Percentiles rank a stretch among this genome's conserved stretches.
Evolutionary conservation across 2,797 vertebrate species (phyloP).

Genomic region (Onychomys torridus): DNA sequence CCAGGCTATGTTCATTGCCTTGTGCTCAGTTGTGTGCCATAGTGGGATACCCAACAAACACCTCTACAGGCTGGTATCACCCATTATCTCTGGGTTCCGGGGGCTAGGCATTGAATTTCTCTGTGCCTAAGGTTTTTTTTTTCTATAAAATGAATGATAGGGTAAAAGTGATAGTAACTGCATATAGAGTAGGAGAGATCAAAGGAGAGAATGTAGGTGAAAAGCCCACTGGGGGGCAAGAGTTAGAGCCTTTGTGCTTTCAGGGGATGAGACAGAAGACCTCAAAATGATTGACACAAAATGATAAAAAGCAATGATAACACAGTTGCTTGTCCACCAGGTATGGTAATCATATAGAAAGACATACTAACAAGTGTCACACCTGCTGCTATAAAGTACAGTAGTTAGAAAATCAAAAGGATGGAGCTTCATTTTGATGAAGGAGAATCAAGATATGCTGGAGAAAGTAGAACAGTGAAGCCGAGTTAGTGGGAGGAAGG

Average conservation of each 20-base stretch:
- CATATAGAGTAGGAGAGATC: background rate
- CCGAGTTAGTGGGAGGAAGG: background rate
- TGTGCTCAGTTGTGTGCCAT: background rate
- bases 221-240: background rate
- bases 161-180: background rate
- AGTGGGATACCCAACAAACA: background rate
- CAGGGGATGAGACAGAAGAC: background rate
- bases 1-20: background rate
- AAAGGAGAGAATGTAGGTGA: background rate
- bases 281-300: too few species aligned
- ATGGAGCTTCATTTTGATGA: background rate
- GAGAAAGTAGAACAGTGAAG: background rate
- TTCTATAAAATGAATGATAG: constrained; percentile 24
- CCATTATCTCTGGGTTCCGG: background rate
- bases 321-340: background rate
- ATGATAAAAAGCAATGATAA: background rate
- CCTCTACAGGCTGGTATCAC: background rate
- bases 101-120: background rate
- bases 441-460: background rate
- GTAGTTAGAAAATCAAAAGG: background rate
- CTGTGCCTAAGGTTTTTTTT: constrained; percentile 1
- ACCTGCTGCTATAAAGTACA: background rate
- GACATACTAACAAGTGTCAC: background rate
- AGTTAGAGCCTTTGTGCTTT: background rate
- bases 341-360: background rate